A percentile compares a stretch with the other conserved stretches of the same genome.
These are phyloP conservation scores for Ophion slaviceki DNA, from an alignment of 2,888 invertebrate species.

Conservation along the genomic window DNA sequence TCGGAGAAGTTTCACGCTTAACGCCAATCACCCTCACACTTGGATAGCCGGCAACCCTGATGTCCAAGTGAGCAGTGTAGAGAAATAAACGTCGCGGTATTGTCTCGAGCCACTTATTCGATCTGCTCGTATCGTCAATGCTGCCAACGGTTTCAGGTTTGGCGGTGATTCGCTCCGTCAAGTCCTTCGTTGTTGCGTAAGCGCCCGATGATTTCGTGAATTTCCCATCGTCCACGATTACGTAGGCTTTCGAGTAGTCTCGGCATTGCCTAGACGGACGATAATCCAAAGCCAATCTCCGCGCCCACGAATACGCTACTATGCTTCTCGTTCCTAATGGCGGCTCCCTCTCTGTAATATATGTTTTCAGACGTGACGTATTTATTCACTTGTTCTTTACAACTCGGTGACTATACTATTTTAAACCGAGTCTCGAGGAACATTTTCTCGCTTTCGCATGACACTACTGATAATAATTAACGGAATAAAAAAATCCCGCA, in stretches of 20 bases:
- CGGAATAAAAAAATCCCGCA: too few relatives aligned
- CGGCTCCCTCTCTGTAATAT: constrained; percentile 75
- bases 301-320: constrained; percentile 86
- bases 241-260: constrained; percentile 68
- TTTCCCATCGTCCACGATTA: constrained; percentile 53
- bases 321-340: constrained; percentile 85
- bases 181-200: constrained; percentile 29
- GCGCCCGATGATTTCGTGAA: constrained; percentile 53
- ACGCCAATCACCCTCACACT: constrained; percentile 81
- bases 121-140: constrained; percentile 69
- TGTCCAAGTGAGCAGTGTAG: constrained; percentile 80
- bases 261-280: constrained; percentile 79
- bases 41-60: constrained; percentile 79
- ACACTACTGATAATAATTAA: too few relatives aligned
- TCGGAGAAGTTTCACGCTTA: constrained; percentile 78
- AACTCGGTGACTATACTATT: neutral
- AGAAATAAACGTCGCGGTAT: constrained; percentile 80
- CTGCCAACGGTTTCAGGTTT: constrained; percentile 68
- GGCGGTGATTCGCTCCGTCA: constrained; percentile 67
- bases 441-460: too few relatives aligned
- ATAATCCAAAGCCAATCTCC: constrained; percentile 82
- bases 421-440: too few relatives aligned
- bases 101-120: constrained; percentile 79
- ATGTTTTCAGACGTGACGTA: neutral
- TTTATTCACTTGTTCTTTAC: neutral